Evolutionary conservation across 2,888 invertebrate species (phyloP).

Genomic region (Agapostemon virescens): DNA sequence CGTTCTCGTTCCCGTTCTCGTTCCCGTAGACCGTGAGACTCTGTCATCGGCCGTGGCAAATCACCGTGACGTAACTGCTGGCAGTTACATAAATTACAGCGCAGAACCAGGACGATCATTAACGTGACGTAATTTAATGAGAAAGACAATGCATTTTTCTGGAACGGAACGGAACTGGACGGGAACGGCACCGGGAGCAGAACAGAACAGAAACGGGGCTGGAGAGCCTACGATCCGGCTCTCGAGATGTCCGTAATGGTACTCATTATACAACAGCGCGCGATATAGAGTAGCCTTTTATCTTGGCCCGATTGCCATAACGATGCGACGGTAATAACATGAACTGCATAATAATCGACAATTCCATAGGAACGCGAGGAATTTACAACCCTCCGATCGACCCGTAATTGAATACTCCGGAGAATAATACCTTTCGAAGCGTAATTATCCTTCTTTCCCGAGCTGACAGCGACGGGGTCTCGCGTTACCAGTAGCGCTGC

Average conservation of each 20-base stretch:
- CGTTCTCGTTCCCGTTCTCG: neutral
- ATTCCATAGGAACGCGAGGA: conserved; percentile 18
- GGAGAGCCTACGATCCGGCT: conserved; percentile 24
- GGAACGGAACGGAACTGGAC: conserved; percentile 15
- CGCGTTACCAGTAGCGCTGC: neutral
- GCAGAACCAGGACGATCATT: conserved; percentile 37
- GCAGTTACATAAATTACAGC: conserved; percentile 46
- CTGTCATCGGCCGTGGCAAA: conserved; percentile 35
- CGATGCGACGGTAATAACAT: conserved; percentile 47
- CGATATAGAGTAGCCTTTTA: conserved; percentile 47
- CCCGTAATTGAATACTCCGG: conserved; percentile 28
- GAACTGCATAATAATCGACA: conserved; percentile 41
- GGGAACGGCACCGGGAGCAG: neutral
- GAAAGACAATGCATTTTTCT: conserved; percentile 49
- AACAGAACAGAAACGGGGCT: neutral
- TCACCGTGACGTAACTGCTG: conserved; percentile 31
- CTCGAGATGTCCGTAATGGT: conserved; percentile 39
- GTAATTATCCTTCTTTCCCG: conserved; percentile 31
- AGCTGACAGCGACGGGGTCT: neutral
- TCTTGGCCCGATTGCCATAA: conserved; percentile 39
- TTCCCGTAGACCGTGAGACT: neutral
- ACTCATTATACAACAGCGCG: conserved; percentile 44
- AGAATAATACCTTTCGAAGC: conserved; percentile 7
- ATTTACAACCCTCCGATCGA: conserved; percentile 31
- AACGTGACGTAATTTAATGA: conserved; percentile 53